phyloP scores from a whole-genome alignment of 2,888 invertebrate species.

The Amorpha juglandis region DNA sequence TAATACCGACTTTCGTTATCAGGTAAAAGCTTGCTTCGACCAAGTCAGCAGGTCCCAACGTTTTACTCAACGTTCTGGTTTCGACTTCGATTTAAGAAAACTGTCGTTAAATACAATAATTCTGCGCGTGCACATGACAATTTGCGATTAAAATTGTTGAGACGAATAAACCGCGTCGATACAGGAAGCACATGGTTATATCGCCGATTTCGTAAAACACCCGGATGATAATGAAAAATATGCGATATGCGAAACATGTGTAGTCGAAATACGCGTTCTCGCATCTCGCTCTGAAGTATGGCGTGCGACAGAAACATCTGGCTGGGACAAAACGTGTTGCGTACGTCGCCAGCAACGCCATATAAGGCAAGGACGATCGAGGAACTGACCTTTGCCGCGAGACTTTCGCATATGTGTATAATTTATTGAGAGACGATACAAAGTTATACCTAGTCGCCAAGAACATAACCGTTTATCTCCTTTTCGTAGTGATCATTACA shows the following conservation, averaged over 20 bases:
- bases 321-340: conserved; percentile 41
- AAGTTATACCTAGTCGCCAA: conserved; percentile 7
- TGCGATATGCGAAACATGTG: conserved; percentile 29
- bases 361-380: conserved; percentile 70
- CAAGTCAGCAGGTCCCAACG: background rate
- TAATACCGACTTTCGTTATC: background rate
- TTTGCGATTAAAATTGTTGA: background rate
- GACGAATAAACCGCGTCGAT: conserved; percentile 28
- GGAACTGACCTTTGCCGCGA: conserved; percentile 54
- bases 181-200: conserved; percentile 41
- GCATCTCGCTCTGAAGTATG: conserved; percentile 33
- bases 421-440: conserved; percentile 7
- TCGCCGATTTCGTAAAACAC: conserved; percentile 22
- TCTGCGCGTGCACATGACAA: background rate
- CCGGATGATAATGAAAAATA: conserved; percentile 28
- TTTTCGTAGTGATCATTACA: background rate
- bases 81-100: background rate
- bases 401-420: conserved; percentile 51
- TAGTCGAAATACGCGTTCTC: conserved; percentile 28
- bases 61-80: conserved; percentile 1
- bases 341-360: conserved; percentile 58
- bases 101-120: background rate
- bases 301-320: conserved; percentile 37
- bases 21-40: background rate
- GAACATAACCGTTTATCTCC: conserved; percentile 10